These are phyloP conservation scores for Monopterus albus DNA, from an alignment of 2,113 vertebrate genomes.

Conservation along the genomic window DNA sequence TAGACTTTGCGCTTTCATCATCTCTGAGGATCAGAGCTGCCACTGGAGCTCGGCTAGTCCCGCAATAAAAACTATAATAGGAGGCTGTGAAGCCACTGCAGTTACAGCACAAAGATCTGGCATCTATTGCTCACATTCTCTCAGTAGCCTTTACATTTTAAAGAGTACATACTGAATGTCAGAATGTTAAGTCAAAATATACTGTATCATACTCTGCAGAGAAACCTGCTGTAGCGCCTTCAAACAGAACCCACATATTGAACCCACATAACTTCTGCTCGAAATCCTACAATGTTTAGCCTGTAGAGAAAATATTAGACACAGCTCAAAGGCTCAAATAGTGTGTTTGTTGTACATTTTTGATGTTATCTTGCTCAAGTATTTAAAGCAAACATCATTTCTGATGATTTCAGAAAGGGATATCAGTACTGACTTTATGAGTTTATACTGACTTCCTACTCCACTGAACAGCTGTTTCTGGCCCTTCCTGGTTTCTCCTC, in stretches of 20 bases:
- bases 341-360: no score
- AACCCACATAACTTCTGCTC: no score
- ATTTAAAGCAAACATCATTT: no score
- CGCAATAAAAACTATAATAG: constrained; percentile 23
- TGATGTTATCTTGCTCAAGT: no score
- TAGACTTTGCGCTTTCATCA: constrained; percentile 43
- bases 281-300: no score
- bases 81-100: constrained; percentile 2
- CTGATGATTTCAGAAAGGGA: neutral
- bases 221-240: no score
- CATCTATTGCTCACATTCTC: neutral
- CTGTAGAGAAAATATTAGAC: no score
- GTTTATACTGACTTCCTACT: neutral
- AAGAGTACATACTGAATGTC: neutral
- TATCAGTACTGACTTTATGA: neutral
- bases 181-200: neutral
- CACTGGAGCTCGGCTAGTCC: constrained; percentile 1
- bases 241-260: no score
- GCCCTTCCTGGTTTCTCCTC: no score
- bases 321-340: no score
- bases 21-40: constrained; percentile 50
- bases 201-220: no score
- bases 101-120: constrained; percentile 11
- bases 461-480: neutral
- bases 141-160: neutral